Conservation (phyloP, 1,140 invertebrate species). For the Kradibia gibbosae region DNA sequence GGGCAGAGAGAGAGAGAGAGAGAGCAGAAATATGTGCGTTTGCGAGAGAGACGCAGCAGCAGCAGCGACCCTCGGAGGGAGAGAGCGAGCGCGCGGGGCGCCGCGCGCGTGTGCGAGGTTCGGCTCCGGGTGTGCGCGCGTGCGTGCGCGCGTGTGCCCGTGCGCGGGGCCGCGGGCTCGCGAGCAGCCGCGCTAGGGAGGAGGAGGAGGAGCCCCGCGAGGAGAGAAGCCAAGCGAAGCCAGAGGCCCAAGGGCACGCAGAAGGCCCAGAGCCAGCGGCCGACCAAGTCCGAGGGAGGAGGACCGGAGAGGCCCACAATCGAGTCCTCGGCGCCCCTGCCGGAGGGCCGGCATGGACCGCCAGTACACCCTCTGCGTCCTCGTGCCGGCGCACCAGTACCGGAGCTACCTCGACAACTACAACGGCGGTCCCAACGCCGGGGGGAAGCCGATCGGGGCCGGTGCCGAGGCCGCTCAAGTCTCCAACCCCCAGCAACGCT, state of each 20-base stretch:
- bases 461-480: slow-evolving; percentile 7
- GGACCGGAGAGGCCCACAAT: slow-evolving; percentile 17
- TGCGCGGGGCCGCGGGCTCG: too few relatives aligned
- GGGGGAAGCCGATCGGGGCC: slow-evolving; percentile 40
- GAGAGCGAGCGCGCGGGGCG: too few relatives aligned
- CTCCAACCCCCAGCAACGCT: slow-evolving; percentile 38
- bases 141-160: too few relatives aligned
- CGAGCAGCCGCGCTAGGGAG: too few relatives aligned
- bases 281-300: slow-evolving; percentile 21
- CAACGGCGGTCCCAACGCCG: slow-evolving; percentile 52
- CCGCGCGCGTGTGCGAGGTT: too few relatives aligned
- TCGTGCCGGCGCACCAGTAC: slow-evolving; percentile 71
- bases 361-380: slow-evolving; percentile 71
- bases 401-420: slow-evolving; percentile 67
- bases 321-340: neutral
- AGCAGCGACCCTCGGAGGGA: slow-evolving; percentile 16
- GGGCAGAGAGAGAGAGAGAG: too few relatives aligned
- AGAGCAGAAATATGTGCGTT: slow-evolving; percentile 24
- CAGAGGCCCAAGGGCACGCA: slow-evolving; percentile 15
- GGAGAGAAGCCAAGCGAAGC: neutral
- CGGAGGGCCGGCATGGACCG: slow-evolving; percentile 68
- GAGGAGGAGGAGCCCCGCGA: neutral
- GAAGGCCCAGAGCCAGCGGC: slow-evolving; percentile 37
- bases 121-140: too few relatives aligned
- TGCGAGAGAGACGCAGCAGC: slow-evolving; percentile 3